Evolutionary conservation across 2,888 invertebrate genomes (phyloP), one percentile per base, ranked within the genome.

Genomic region (Mayetiola destructor): DNA sequence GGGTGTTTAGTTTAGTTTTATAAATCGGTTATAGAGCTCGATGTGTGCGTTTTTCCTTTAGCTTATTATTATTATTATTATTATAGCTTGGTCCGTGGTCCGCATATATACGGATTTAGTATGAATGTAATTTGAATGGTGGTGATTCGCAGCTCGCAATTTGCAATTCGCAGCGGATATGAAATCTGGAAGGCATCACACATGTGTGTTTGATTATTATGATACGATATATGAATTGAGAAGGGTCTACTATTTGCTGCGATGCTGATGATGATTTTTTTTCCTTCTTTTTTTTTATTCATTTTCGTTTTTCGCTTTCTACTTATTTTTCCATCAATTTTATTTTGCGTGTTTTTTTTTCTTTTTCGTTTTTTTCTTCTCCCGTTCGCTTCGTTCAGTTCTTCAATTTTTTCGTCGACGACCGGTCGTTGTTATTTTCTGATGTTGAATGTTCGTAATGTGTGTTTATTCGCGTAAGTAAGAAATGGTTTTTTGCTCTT

Each of bases 1-100:
- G 48, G 48, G 48, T 27, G 48, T 48, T 48, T 48, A 48, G 48
- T 48, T 48, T 48, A 48, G 48, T 48, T 48, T 48, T 48, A 48
- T 48, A 48, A 48, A 48, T 48, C 48, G 48, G n/a, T 48, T 27
- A 16, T 39, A 16, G 39, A 21, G 3, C 18, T 42, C 42, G 23
- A 23, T 42, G 48, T 48, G 27, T 27, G 48, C 48, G 48, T 23
- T 23, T 48, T 48, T 48, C 23, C 27, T 48, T 48, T 27, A 27
- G 48, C 48, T 48, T 8, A 21, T 42, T 23, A 5, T 3, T 18
- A 6, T 39, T 18, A 18, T 23, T 42, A 10, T 23, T 23, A 10
- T 21, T 21, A 5, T 39, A 9, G 32, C 8, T 32, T 12, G 32
- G 32, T 32, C 32, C 8, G 32, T 32, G 8, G 32, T 6, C 12